Conservation (phyloP, 2,113 vertebrate genomes). For the Benthochromis sp. region DNA sequence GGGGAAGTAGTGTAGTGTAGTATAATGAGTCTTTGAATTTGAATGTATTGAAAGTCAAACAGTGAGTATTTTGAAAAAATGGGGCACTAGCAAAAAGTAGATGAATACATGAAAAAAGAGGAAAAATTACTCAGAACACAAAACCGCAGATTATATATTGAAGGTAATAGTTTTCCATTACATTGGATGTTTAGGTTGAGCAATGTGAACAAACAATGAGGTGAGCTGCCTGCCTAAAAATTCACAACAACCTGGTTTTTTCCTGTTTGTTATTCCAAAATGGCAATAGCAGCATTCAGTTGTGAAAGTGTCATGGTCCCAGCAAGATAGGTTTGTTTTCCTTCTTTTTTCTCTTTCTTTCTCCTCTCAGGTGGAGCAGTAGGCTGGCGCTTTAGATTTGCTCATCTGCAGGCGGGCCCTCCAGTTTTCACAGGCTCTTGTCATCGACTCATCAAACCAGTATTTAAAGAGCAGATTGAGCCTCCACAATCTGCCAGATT, state of each 20-base stretch:
- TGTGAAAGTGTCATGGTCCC: background rate
- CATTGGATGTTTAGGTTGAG: background rate
- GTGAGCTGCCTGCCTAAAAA: background rate
- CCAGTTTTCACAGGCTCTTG: background rate
- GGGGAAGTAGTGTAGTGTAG: too few species aligned
- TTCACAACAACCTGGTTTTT: background rate
- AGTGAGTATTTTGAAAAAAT: too few species aligned
- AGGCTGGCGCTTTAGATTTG: background rate
- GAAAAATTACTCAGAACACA: too few species aligned
- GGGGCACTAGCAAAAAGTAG: too few species aligned
- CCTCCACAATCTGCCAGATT: background rate
- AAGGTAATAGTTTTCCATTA: background rate
- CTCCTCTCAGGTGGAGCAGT: background rate
- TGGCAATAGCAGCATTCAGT: background rate
- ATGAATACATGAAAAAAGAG: too few species aligned
- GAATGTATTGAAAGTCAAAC: too few species aligned
- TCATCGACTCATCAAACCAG: background rate
- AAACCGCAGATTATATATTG: too few species aligned
- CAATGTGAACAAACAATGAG: background rate
- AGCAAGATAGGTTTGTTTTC: background rate
- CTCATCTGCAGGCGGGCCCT: background rate
- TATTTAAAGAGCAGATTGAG: background rate
- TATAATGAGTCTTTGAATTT: too few species aligned
- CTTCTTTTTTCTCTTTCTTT: background rate
- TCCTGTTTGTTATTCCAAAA: background rate